Base-by-base conservation (phyloP, 1,140 invertebrate genomes). In the Dendrolimus kikuchii region DNA sequence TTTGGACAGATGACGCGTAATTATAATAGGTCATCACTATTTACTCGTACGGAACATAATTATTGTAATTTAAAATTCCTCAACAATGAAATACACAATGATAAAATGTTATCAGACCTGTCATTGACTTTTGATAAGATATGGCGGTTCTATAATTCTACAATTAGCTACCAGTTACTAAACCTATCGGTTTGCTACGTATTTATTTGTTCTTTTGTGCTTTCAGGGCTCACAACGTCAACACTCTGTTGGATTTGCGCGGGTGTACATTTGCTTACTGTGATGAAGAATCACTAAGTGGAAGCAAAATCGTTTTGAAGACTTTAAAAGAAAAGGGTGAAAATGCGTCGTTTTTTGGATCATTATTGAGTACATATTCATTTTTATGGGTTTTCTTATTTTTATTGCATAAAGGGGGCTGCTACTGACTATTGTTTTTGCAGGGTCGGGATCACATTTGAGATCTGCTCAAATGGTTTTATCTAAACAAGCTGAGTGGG, bases 291-390 rank as follows among this genome's bases (percentile, higher is more conserved):
- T 90, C 90, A 46, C 64, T 90, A 0, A 90, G 89, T 77, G 82
- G 85, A 57, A 89, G 89, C 64, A 81, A 86, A 63, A 81, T 90
- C 23, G 82, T 91, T 23, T 65, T 91, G 39, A 88, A 88, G 59
- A 87, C 78, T n/a, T 69, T 92, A 6, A 89, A 89, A 64, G 82
- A 87, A 61, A 74, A 89, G 44, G 91, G 91, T 52, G 90, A 91
- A 83, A 91, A 91, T 82, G 87, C 90, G 1, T 88, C 88, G 38
- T 91, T 91, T 62, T 92, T 92, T 68, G 90, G 90, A 68, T 89
- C 90, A 50, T 64, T 88, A 52, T 64, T 90, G 66, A 87, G 90
- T 91, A 84, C 67, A 57, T 55, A 48, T n/a, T 10, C 23, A 39
- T 44, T 39, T 9, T 7, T 55, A 38, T 44, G 6, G 8, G 9